These are phyloP conservation scores for Limnothrissa miodon DNA, from an alignment of 2,113 vertebrate species.

Conservation along the genomic window DNA sequence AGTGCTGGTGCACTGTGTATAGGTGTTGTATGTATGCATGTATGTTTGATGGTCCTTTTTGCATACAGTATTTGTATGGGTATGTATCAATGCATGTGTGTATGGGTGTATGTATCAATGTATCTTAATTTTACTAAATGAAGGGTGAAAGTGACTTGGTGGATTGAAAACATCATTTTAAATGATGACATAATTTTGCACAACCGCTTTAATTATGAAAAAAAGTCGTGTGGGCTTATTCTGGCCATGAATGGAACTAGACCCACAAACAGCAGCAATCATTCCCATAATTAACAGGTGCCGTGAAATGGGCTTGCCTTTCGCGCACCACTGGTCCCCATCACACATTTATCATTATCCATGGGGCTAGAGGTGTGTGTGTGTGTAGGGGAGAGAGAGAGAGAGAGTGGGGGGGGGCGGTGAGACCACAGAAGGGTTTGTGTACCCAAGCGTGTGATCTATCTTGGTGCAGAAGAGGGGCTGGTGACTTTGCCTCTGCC, in stretches of 20 bases:
- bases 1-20: not conserved
- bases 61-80: too few relatives aligned
- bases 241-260: constrained; percentile 53
- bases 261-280: constrained; percentile 65
- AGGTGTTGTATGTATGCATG: not conserved
- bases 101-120: not conserved
- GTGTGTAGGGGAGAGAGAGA: too few relatives aligned
- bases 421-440: too few relatives aligned
- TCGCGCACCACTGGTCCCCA: constrained; percentile 71
- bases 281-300: constrained; percentile 68
- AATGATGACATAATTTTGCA: constrained; percentile 29
- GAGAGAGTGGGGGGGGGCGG: too few relatives aligned
- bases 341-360: constrained; percentile 71
- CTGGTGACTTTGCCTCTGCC: too few relatives aligned
- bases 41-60: too few relatives aligned
- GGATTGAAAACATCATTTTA: not conserved
- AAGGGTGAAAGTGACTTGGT: not conserved
- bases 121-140: not conserved
- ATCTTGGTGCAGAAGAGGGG: too few relatives aligned
- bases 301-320: constrained; percentile 72
- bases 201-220: constrained; percentile 25
- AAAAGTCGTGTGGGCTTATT: constrained; percentile 48
- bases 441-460: too few relatives aligned
- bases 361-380: constrained; percentile 43
- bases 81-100: too few relatives aligned